These are phyloP conservation scores for Calephelis virginiensis DNA, from an alignment of 1,140 invertebrate genomes.

Conservation along the genomic window DNA sequence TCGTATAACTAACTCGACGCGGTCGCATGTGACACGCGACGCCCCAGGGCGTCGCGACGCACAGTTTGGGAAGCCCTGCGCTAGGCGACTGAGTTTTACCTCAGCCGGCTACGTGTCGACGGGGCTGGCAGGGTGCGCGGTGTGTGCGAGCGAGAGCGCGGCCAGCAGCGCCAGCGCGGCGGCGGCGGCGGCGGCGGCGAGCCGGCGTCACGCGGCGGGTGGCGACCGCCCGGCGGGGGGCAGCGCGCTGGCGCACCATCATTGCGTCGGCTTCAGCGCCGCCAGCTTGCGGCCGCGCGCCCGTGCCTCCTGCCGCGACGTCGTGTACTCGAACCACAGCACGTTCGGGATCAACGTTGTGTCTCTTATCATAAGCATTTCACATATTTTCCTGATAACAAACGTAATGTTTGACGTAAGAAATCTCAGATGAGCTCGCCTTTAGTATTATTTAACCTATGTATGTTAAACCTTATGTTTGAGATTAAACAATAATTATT, in stretches of 20 bases:
- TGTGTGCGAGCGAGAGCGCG: background rate
- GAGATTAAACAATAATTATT: too few relatives aligned
- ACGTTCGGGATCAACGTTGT: constrained; percentile 96
- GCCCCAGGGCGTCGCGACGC: too few relatives aligned
- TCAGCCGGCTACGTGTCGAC: too few relatives aligned
- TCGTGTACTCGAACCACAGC: constrained; percentile 97
- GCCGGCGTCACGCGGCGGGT: constrained; percentile 50
- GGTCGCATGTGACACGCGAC: too few relatives aligned
- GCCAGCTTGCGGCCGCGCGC: constrained; percentile 90
- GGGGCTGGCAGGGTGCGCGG: background rate
- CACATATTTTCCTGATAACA: constrained; percentile 88
- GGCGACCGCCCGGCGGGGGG: constrained; percentile 30
- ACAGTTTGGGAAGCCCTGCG: too few relatives aligned
- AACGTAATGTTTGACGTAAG: background rate
- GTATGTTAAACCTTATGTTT: too few relatives aligned
- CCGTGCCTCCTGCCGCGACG: constrained; percentile 88
- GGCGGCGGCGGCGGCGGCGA: constrained; percentile 46
- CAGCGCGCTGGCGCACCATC: constrained; percentile 78
- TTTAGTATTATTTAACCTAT: too few relatives aligned
- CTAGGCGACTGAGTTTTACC: too few relatives aligned
- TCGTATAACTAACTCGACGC: too few relatives aligned
- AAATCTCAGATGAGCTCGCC: too few relatives aligned
- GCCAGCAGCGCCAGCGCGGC: constrained; percentile 34
- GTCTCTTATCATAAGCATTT: constrained; percentile 92
- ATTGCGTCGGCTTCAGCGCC: constrained; percentile 91